These are phyloP conservation scores for Ptychochromis oligacanthus DNA, from an alignment of 2,113 vertebrate species.

Conservation along the genomic window DNA sequence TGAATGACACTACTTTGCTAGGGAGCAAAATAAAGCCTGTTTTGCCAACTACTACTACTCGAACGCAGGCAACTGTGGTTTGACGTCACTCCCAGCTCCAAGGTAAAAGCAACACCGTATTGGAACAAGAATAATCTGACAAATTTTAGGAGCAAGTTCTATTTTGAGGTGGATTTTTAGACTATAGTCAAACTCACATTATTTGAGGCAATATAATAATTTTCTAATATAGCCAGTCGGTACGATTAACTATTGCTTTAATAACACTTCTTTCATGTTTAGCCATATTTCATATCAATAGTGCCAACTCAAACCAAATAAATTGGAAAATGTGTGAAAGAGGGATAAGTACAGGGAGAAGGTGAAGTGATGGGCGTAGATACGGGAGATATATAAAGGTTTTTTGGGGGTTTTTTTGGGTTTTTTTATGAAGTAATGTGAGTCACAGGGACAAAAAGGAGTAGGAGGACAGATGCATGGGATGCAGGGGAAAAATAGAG, in stretches of 20 bases:
- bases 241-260: background rate
- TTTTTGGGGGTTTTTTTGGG: too few species aligned
- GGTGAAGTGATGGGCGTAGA: background rate
- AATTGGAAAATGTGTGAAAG: background rate
- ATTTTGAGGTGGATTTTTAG: too few species aligned
- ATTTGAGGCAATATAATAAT: background rate
- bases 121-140: background rate
- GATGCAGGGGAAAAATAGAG: background rate
- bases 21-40: background rate
- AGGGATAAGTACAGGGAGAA: background rate
- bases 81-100: background rate
- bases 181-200: background rate
- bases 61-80: too few species aligned
- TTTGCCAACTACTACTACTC: background rate
- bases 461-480: background rate
- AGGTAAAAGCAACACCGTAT: background rate
- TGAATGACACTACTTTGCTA: background rate
- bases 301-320: background rate
- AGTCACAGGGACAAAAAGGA: background rate
- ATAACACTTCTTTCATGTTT: background rate
- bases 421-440: background rate
- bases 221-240: too few species aligned
- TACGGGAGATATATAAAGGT: background rate
- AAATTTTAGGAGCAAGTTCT: too few species aligned
- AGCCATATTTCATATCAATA: background rate